These are phyloP conservation scores for Sinonovacula constricta DNA, from an alignment of 1,140 invertebrate genomes.

Conservation along the genomic window DNA sequence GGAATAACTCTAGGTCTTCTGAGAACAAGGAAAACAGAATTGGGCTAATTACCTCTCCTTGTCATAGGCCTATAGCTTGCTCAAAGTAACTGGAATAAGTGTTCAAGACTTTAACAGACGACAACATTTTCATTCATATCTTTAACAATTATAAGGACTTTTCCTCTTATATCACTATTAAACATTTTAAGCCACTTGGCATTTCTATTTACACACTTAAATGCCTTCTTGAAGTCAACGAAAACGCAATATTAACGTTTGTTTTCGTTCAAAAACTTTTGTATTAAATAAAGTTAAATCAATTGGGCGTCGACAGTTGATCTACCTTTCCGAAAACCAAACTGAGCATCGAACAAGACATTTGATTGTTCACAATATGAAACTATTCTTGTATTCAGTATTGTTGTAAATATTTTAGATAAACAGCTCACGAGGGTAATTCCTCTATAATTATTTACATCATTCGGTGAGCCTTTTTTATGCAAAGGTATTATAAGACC, in stretches of 20 bases:
- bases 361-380: slow-evolving; percentile 7
- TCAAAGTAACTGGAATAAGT: no score
- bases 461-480: background rate
- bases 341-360: background rate
- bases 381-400: slow-evolving; percentile 6
- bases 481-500: background rate
- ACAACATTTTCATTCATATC: background rate
- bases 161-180: no score
- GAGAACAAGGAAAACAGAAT: background rate
- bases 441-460: background rate
- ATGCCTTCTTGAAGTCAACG: background rate
- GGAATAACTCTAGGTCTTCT: background rate
- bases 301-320: background rate
- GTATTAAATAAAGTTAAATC: no score
- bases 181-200: background rate
- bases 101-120: no score
- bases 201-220: slow-evolving; percentile 9
- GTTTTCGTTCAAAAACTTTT: no score
- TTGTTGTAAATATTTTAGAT: no score
- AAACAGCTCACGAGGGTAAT: no score
- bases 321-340: background rate
- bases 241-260: background rate
- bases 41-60: background rate
- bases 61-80: no score
- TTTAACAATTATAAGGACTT: background rate